Evolutionary conservation across 2,888 invertebrate genomes (phyloP), one percentile per base, ranked within the genome.

Genomic region (Eupelmus urozonus): DNA sequence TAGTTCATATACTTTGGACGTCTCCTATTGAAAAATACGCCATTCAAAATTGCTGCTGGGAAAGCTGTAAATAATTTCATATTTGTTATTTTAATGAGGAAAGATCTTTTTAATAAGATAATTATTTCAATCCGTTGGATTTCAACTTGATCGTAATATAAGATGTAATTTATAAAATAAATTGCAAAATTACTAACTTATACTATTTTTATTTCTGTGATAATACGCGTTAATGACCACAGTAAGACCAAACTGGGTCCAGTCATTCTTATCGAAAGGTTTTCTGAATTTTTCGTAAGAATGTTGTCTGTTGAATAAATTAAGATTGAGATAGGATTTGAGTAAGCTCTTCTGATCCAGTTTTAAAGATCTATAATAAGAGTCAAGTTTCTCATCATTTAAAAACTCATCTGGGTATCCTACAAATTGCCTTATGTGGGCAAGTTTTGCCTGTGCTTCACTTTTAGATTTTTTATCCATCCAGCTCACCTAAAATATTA

Each of bases 1-100:
- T 95, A 97, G 89, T 97, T 97, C 95, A 96, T 95, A 89, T 96
- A 97, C 82, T 94, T 94, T 0, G 97, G 97, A 34, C 97, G 94
- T 57, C 95, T 94, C 62, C 95, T 95, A 71, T 94, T 94, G 91
- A 97, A 97, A 92, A 97, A 97, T 1, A 94, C 94, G 1, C 96
- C 97, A 92, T 97, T 97, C 1, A 97, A 91, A 81, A 97, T 97
- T 81, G 97, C 97, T 84, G 97, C 97, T 0, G 97, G 80, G 16
- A 82, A 72, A 49, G 78, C 82, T 82, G 59, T 1, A 34, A 42
- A 45, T 62, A 45, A 13, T 45, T 2, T 13, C 13, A 45, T 53
- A 3, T 53, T 18, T 20, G 18, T n/a, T n/a, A n/a, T n/a, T 45
- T 2, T 45, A 9, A 45, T 45, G 13, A 7, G 13, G 40, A 11